Base-by-base conservation (phyloP, 2,797 vertebrate genomes). In the Hafferia zeledoni region DNA sequence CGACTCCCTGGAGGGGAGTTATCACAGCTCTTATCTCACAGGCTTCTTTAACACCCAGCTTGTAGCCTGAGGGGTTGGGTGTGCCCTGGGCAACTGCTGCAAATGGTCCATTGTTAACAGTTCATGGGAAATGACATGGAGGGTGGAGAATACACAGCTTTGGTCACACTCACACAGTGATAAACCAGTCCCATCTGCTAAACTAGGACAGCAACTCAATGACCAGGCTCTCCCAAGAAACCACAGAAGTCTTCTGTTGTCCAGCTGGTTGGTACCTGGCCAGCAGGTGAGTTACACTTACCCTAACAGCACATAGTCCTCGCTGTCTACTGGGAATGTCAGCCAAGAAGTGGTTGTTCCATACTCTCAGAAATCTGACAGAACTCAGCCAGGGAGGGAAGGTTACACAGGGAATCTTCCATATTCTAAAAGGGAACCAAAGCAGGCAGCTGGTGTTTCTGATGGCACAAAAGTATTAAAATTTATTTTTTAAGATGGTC, bases 271-370 rank as follows among this genome's bases (percentile, higher is more conserved):
- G 44, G 46, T 59, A 69, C 28, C 14, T 57, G 55, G 55, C 33
- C 55, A 57, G n/a, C n/a, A 78, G n/a, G 12, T 52, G 31, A 63
- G 22, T 55, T 41, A 53, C 46, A 24, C 30, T 68, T 59, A 49
- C 5, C 15, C 12, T 44, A 39, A 30, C n/a, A 59, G 50, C 67
- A 35, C 0, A 0, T 27, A 39, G 25, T 44, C 41, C 41, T 74
- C 0, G 0, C 39, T 47, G 1, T 31, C 17, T 44, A 5, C 28
- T 59, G n/a, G 20, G 24, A 70, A 14, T 19, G 11, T 28, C 33
- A 55, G 28, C 3, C n/a, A 56, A 39, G 46, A 44, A 46, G 52
- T 30, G 22, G 11, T 60, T 79, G 37, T 37, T 50, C 43, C 65
- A 5, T 52, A 17, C 10, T 49, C 25, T 64, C 61, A 55, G 39